Base-by-base conservation (phyloP, 2,888 invertebrate genomes). In the Flexamia atlantica region DNA sequence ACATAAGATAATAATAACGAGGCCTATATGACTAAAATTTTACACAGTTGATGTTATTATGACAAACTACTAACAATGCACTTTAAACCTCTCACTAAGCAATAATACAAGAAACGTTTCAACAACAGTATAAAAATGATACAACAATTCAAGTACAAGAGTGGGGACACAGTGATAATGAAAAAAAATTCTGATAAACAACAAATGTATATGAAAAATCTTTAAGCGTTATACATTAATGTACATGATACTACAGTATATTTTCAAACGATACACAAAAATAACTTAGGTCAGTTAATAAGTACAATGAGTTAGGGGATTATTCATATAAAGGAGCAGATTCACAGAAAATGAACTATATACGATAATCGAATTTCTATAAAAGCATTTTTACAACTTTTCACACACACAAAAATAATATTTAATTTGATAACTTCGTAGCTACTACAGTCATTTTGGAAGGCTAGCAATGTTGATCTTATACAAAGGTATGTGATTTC, bases 41-140 rank as follows among this genome's bases (percentile, higher is more conserved):
- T 30, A 28, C 64, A 64, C 30, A 14, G 64, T 64, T 64, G 64
- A 64, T 30, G 20, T 3, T 28, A 14, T 28, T 64, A 64, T 64
- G 64, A 64, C 28, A 64, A 23, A 28, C 64, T 64, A 64, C 64
- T 30, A 64, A 64, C 64, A 64, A 64, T 64, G 64, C 64, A 64
- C 64, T 64, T 28, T 64, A 72, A 72, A 72, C 25, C 42, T 72
- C 72, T 72, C 14, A 72, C 40, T 40, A 10, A 72, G 42, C 42
- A 72, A 72, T 72, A 40, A 72, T 42, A 72, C 17, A 40, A 42
- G 72, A 40, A 72, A 72, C 14, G 25, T 42, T 72, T 72, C 36
- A 72, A 72, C 72, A 72, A 72, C 20, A 17, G 72, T 72, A 72
- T 72, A 72, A 72, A 72, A 72, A 40, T 72, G 36, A 72, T 36